Evolutionary conservation across 2,797 vertebrate genomes (phyloP).

Genomic region (Myoxocephalus aenaeus): DNA sequence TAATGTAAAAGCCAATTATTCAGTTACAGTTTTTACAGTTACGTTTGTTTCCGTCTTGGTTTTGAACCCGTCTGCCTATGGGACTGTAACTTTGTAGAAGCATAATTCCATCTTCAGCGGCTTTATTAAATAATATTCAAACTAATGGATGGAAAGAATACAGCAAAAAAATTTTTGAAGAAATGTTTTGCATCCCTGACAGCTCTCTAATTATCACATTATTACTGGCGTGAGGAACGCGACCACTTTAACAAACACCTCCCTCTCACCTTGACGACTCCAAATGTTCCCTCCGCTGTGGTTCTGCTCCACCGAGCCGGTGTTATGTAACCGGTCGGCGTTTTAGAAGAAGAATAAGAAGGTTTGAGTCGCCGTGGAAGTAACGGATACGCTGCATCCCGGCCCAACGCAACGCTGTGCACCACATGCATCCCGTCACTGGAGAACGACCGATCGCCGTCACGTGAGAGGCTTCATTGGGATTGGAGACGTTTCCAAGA

Average conservation of each 20-base stretch:
- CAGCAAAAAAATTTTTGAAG: not conserved
- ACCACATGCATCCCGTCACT: not conserved
- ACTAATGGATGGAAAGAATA: not conserved
- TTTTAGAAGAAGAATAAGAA: too few relatives aligned
- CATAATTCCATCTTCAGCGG: not conserved
- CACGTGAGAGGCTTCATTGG: not conserved
- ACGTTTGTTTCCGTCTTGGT: not conserved
- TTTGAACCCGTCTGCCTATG: not conserved
- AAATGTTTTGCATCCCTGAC: not conserved
- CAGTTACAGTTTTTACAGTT: not conserved
- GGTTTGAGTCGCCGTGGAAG: not conserved
- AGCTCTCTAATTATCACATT: not conserved
- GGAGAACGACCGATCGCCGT: not conserved
- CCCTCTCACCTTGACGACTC: constrained; percentile 12
- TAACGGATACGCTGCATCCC: constrained; percentile 15
- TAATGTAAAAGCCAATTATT: too few relatives aligned
- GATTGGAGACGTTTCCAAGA: not conserved
- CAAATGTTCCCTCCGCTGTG: constrained; percentile 1
- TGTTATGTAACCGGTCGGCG: not conserved
- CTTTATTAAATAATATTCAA: not conserved
- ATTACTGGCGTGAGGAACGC: not conserved
- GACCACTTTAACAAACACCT: constrained; percentile 16
- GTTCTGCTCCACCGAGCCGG: not conserved
- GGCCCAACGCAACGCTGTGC: constrained; percentile 10
- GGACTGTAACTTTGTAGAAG: not conserved